Evolutionary conservation across 35 echinoderm and acorn worm species (phyloP).

Genomic region (Ophioderma brevispina): DNA sequence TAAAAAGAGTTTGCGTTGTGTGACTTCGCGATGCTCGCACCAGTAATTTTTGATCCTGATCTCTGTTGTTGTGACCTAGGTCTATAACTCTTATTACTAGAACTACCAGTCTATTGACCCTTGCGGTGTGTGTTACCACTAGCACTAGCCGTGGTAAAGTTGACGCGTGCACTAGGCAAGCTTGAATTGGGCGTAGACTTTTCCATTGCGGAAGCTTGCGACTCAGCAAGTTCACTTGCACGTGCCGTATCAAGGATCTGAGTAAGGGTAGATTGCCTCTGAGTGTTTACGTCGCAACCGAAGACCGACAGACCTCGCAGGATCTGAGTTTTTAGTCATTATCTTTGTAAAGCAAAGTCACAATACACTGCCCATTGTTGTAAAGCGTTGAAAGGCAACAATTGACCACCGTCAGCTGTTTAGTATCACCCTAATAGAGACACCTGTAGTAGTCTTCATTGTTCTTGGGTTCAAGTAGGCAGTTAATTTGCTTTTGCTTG

Average conservation of each 20-base stretch:
- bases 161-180: background rate
- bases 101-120: too few species aligned
- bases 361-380: slow-evolving; percentile 3
- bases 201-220: background rate
- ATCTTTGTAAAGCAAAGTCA: slow-evolving; percentile 1
- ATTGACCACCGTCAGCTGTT: too few species aligned
- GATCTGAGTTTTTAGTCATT: slow-evolving; percentile 28
- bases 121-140: background rate
- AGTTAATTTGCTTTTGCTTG: slow-evolving; percentile 49
- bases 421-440: too few species aligned
- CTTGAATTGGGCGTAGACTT: background rate
- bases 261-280: background rate
- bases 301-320: background rate
- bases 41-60: too few species aligned
- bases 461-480: slow-evolving; percentile 45
- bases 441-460: too few species aligned
- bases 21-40: too few species aligned
- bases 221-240: too few species aligned
- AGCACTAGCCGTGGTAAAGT: background rate
- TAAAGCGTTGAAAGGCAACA: too few species aligned
- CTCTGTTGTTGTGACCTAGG: too few species aligned
- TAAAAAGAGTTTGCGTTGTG: background rate
- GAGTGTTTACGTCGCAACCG: background rate
- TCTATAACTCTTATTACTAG: background rate
- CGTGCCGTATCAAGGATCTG: background rate